phyloP scores from a whole-genome alignment of 2,797 vertebrate genomes.

The Carduelis carduelis region DNA sequence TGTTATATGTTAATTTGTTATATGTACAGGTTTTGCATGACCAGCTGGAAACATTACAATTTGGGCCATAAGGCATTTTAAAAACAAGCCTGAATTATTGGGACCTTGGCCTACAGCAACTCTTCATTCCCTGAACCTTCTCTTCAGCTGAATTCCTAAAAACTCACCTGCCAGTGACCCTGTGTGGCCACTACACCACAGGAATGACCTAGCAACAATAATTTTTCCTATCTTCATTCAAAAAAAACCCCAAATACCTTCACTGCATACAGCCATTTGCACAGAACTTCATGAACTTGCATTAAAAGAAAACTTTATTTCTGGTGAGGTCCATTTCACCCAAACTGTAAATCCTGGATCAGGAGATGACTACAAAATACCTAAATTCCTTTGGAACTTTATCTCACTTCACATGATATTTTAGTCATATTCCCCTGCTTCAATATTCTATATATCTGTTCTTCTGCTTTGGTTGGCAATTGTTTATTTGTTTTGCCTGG shows the following conservation, averaged over 20 bases:
- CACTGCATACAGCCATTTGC: fast-evolving
- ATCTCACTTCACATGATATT: background rate
- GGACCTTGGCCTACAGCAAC: background rate
- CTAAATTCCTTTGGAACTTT: background rate
- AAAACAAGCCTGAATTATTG: background rate
- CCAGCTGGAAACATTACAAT: background rate
- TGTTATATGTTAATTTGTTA: background rate
- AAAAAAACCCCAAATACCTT: background rate
- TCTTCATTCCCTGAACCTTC: background rate
- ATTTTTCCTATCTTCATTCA: background rate
- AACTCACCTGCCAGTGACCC: background rate
- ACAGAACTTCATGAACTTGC: background rate
- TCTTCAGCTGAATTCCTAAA: background rate
- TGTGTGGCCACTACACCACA: fast-evolving
- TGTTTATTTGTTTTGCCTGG: background rate
- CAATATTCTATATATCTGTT: background rate
- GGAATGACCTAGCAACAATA: fast-evolving
- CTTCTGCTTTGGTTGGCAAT: background rate
- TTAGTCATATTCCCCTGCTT: background rate
- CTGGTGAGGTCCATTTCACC: background rate
- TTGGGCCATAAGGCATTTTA: background rate
- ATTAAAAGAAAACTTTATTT: background rate
- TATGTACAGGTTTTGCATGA: background rate
- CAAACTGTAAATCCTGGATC: background rate
- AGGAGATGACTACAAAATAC: background rate